These are phyloP conservation scores for Yponomeuta sedellus DNA, from an alignment of 2,888 invertebrate species.

Conservation along the genomic window DNA sequence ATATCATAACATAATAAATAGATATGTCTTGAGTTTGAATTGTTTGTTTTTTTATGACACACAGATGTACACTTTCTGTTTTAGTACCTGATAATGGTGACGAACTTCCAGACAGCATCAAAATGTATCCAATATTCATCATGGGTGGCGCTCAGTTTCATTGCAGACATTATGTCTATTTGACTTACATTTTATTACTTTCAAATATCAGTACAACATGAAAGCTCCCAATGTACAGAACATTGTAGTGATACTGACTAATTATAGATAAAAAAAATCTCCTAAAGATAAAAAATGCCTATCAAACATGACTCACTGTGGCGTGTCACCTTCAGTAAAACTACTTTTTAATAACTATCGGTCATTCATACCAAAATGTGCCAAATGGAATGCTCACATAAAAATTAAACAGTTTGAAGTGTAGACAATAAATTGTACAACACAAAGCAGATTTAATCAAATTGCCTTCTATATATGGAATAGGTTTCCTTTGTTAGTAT, in stretches of 20 bases:
- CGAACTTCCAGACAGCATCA: background rate
- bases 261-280: background rate
- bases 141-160: background rate
- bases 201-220: background rate
- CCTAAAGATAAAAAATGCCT: background rate
- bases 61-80: background rate
- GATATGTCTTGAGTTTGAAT: no score
- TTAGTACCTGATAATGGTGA: background rate
- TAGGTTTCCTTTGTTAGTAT: no score
- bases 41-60: no score
- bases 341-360: background rate
- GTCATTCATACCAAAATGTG: background rate
- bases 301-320: background rate
- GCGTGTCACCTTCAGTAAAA: background rate
- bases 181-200: background rate
- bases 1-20: no score
- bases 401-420: no score
- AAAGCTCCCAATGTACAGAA: background rate
- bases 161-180: background rate
- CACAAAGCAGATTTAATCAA: no score
- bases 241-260: background rate
- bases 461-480: no score
- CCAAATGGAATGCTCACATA: background rate
- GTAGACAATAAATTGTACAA: no score
- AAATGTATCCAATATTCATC: background rate